phyloP scores from a whole-genome alignment of 2,888 invertebrate species.

The Octodonta nipae region DNA sequence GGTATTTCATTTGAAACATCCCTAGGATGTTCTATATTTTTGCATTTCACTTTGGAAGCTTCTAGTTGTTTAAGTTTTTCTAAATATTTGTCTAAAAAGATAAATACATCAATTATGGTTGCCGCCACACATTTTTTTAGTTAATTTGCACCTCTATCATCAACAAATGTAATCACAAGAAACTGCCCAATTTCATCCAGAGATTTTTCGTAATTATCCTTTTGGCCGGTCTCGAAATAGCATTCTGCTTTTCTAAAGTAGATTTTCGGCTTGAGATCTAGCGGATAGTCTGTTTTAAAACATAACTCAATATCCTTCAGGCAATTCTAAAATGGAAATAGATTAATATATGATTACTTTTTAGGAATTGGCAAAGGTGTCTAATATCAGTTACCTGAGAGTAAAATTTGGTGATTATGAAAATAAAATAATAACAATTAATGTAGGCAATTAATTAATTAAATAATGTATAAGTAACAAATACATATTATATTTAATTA shows the following conservation, averaged over 20 bases:
- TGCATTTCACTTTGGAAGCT: slow-evolving; percentile 18
- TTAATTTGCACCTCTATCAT: slow-evolving; percentile 32
- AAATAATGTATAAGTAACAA: too few relatives aligned
- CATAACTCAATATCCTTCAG: slow-evolving; percentile 50
- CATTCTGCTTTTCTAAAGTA: slow-evolving; percentile 52
- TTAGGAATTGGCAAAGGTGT: too few relatives aligned
- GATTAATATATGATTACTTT: too few relatives aligned
- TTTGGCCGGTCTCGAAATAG: slow-evolving; percentile 38
- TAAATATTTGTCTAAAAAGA: slow-evolving; percentile 24
- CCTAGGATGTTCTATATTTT: slow-evolving; percentile 15
- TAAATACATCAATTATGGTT: slow-evolving; percentile 17
- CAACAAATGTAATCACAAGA: slow-evolving; percentile 16
- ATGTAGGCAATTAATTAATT: too few relatives aligned
- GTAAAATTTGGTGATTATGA: too few relatives aligned
- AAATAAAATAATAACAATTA: too few relatives aligned
- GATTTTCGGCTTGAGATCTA: slow-evolving; percentile 49
- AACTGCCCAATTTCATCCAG: slow-evolving; percentile 20
- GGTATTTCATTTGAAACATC: slow-evolving; percentile 31
- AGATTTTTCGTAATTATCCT: slow-evolving; percentile 22
- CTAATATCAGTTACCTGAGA: too few relatives aligned
- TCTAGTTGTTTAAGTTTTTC: slow-evolving; percentile 25
- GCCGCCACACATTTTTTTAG: slow-evolving; percentile 17
- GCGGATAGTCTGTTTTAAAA: slow-evolving; percentile 47
- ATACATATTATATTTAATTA: too few relatives aligned
- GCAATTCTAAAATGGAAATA: too few relatives aligned